These are phyloP conservation scores for Podilymbus podiceps DNA, from an alignment of 2,113 vertebrate genomes.

Conservation along the genomic window DNA sequence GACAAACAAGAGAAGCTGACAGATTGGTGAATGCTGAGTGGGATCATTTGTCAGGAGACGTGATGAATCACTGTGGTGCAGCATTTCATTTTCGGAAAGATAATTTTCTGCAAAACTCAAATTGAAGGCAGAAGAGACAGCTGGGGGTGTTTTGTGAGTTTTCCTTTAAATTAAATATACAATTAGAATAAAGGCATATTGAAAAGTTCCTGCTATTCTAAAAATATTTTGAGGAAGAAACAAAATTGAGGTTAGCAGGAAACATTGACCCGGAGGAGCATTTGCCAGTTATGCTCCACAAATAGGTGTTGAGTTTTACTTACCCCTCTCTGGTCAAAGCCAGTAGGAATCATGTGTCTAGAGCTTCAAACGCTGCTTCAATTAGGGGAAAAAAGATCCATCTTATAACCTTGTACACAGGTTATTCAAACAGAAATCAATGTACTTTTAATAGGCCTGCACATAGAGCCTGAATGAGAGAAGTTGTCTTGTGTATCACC, in stretches of 20 bases:
- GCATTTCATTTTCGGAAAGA: conserved; percentile 35
- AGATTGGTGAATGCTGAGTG: conserved; percentile 20
- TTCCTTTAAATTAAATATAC: conserved; percentile 27
- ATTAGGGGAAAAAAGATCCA: neutral
- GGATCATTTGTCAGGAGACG: neutral
- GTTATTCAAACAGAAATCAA: neutral
- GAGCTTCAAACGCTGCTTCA: neutral
- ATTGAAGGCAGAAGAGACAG: neutral
- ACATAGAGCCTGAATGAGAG: neutral
- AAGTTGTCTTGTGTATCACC: neutral
- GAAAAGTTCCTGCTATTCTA: neutral
- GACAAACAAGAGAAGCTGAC: conserved; percentile 3
- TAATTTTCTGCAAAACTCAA: conserved; percentile 9
- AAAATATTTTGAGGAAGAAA: neutral
- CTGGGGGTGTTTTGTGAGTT: neutral
- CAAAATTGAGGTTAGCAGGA: neutral
- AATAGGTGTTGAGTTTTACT: neutral
- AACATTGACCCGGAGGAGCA: neutral
- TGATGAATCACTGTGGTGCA: neutral
- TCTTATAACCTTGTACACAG: neutral
- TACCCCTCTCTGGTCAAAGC: neutral
- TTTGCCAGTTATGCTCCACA: neutral
- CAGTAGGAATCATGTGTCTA: neutral
- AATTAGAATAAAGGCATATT: neutral
- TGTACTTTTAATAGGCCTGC: neutral